Evolutionary conservation across 1,140 invertebrate species (phyloP).

Genomic region (Gyrodactylus salaris): DNA sequence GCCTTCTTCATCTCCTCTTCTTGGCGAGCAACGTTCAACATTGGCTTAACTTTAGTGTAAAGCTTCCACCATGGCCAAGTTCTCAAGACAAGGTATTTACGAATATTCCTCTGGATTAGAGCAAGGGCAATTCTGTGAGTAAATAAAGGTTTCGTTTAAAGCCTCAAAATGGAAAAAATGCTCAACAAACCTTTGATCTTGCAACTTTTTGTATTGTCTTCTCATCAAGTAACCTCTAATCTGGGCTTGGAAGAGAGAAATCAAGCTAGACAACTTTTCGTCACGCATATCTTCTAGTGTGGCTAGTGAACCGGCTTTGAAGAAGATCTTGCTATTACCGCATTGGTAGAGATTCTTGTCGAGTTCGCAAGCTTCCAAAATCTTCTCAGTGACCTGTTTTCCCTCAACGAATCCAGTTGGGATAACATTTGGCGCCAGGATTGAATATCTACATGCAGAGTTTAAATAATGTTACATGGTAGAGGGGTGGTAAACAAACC

Average conservation of each 20-base stretch:
- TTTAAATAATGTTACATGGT: not conserved
- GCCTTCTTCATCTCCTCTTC: slow-evolving; percentile 93
- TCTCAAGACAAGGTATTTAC: slow-evolving; percentile 79
- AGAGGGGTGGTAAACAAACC: slow-evolving; percentile 26
- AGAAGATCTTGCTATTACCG: slow-evolving; percentile 92
- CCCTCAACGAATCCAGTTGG: slow-evolving; percentile 37
- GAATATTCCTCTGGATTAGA: slow-evolving; percentile 78
- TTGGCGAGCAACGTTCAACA: slow-evolving; percentile 80
- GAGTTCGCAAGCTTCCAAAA: slow-evolving; percentile 41
- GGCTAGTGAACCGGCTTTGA: slow-evolving; percentile 97
- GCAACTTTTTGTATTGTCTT: slow-evolving; percentile 76
- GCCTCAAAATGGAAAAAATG: not conserved
- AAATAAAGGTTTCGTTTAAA: slow-evolving; percentile 10
- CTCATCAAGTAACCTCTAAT: slow-evolving; percentile 46
- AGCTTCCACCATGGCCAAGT: slow-evolving; percentile 99
- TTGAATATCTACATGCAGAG: slow-evolving; percentile 46
- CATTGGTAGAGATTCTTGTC: slow-evolving; percentile 56
- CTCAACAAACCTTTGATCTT: slow-evolving; percentile 51
- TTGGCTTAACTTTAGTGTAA: slow-evolving; percentile 85
- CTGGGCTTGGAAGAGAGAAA: slow-evolving; percentile 86
- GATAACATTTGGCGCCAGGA: slow-evolving; percentile 52
- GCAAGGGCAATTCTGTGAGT: slow-evolving; percentile 47
- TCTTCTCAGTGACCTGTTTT: slow-evolving; percentile 41
- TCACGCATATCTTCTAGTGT: slow-evolving; percentile 98
- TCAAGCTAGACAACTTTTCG: slow-evolving; percentile 80